These are phyloP conservation scores for Aplysina aerophoba DNA, from an alignment of 37 sponge, comb jelly and placozoan species.

Conservation along the genomic window DNA sequence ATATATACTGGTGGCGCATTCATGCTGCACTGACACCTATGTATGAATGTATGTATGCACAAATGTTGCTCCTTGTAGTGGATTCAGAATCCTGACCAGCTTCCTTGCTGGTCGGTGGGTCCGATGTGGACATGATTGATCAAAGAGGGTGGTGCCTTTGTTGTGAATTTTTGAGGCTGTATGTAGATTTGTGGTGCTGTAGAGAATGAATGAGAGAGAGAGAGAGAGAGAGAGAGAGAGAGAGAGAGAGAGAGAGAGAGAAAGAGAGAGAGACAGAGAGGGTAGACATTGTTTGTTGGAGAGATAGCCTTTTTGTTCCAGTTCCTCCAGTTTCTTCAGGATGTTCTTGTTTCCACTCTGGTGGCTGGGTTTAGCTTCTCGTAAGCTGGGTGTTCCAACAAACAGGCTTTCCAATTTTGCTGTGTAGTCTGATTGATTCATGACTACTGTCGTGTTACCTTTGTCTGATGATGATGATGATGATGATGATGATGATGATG, in stretches of 20 bases:
- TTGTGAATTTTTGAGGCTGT: conserved; percentile 1
- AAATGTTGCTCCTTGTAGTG: not conserved
- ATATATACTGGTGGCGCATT: no score
- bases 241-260: conserved; percentile 42
- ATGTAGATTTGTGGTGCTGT: not conserved
- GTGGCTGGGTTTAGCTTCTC: not conserved
- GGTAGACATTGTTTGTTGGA: not conserved
- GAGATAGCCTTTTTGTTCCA: not conserved
- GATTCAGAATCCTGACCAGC: not conserved
- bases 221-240: conserved; percentile 39
- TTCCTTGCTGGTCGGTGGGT: not conserved
- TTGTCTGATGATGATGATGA: conserved; percentile 16
- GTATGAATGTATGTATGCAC: no score
- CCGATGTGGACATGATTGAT: not conserved
- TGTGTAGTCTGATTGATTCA: not conserved
- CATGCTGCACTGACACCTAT: no score
- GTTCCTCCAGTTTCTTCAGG: not conserved
- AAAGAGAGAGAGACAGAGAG: conserved; percentile 36
- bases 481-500: no score
- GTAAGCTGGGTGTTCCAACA: not conserved
- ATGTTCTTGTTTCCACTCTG: not conserved
- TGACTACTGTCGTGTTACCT: not conserved
- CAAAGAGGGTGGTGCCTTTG: no score
- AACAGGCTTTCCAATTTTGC: not conserved
- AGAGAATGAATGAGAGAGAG: not conserved